phyloP scores from a whole-genome alignment of 1,140 invertebrate species.

The Drosophila parvula region DNA sequence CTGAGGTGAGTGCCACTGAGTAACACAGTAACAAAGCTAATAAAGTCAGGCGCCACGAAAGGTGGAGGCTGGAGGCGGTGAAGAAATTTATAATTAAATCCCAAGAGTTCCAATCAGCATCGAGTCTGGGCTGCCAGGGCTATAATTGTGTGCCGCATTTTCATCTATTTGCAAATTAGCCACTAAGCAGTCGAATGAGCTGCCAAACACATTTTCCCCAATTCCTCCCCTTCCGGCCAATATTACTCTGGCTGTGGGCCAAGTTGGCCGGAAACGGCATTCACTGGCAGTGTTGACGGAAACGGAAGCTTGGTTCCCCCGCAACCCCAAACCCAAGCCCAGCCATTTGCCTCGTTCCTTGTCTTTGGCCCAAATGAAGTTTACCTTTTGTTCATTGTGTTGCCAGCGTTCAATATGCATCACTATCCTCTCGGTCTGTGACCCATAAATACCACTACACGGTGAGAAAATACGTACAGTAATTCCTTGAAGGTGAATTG shows the following conservation, averaged over 20 bases:
- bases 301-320: conserved; percentile 40
- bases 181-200: conserved; percentile 63
- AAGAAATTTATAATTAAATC: conserved; percentile 67
- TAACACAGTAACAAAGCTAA: conserved; percentile 11
- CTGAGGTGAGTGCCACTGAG: conserved; percentile 4
- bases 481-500: background rate
- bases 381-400: conserved; percentile 59
- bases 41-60: conserved; percentile 9
- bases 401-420: conserved; percentile 50
- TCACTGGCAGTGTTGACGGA: conserved; percentile 48
- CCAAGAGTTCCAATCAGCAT: conserved; percentile 33
- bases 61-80: conserved; percentile 6
- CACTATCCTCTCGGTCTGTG: conserved; percentile 24
- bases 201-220: conserved; percentile 35
- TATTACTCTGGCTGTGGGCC: conserved; percentile 29
- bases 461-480: background rate
- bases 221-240: conserved; percentile 1
- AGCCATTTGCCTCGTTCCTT: conserved; percentile 4
- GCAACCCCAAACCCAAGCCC: background rate
- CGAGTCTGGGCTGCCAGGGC: conserved; percentile 27
- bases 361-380: conserved; percentile 54
- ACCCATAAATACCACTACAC: conserved; percentile 41
- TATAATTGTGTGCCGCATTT: conserved; percentile 58
- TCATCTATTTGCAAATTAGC: conserved; percentile 73
- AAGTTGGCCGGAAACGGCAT: conserved; percentile 40